phyloP scores from a whole-genome alignment of 2,797 vertebrate species.

The Acanthurus leucopareius region DNA sequence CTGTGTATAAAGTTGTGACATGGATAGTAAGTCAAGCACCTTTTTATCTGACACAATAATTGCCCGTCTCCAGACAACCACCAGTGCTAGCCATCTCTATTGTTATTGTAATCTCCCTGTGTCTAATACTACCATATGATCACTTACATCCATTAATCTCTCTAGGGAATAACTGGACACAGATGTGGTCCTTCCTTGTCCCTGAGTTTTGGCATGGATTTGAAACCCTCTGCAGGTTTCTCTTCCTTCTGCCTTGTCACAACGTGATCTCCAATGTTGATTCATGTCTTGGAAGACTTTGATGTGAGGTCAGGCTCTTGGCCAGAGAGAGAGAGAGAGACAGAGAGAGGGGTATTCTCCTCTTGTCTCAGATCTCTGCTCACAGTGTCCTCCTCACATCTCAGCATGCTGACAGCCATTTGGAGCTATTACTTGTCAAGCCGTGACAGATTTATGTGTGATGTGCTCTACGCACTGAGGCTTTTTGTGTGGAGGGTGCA shows the following conservation, averaged over 20 bases:
- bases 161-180: conserved; percentile 55
- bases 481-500: conserved; percentile 49
- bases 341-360: conserved; percentile 46
- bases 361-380: conserved; percentile 69
- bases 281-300: conserved; percentile 76
- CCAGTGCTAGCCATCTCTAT: conserved; percentile 20
- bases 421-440: conserved; percentile 72
- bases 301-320: conserved; percentile 76
- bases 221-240: conserved; percentile 60
- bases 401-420: conserved; percentile 73
- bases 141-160: conserved; percentile 36
- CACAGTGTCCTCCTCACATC: conserved; percentile 63
- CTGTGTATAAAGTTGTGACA: conserved; percentile 6
- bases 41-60: conserved; percentile 39
- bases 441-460: conserved; percentile 73
- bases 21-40: conserved; percentile 4
- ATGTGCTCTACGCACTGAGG: conserved; percentile 54
- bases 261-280: conserved; percentile 59
- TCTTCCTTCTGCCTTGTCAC: conserved; percentile 56
- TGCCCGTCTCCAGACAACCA: conserved; percentile 22
- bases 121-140: conserved; percentile 32
- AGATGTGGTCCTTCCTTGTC: conserved; percentile 58
- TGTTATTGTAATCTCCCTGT: conserved; percentile 32
- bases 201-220: conserved; percentile 45
- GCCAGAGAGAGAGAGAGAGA: conserved; percentile 49